Conservation (phyloP, 2,888 invertebrate genomes). For the Pantelozetes paolii region DNA sequence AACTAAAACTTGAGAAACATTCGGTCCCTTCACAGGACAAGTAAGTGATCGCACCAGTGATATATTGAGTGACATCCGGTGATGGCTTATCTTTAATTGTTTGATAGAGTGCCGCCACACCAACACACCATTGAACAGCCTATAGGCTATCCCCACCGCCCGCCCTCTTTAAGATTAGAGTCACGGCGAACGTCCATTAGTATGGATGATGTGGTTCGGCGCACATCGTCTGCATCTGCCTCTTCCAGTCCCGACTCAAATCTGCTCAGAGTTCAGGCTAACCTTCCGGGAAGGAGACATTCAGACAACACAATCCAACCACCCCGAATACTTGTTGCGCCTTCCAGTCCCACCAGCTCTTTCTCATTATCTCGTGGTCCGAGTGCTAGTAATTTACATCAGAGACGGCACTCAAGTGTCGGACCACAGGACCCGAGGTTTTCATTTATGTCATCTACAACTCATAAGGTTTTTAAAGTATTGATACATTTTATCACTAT, state of each 20-base stretch:
- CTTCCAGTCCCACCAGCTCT: slow-evolving; percentile 65
- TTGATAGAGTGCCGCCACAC: slow-evolving; percentile 13
- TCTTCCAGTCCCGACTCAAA: slow-evolving; percentile 64
- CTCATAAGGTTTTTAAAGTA: slow-evolving; percentile 6
- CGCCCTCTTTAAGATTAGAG: slow-evolving; percentile 48
- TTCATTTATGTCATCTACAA: slow-evolving; percentile 30
- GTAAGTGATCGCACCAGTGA: slow-evolving; percentile 45
- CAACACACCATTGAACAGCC: slow-evolving; percentile 45
- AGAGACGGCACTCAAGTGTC: slow-evolving; percentile 82
- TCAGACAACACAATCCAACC: slow-evolving; percentile 89
- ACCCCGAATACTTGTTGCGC: slow-evolving; percentile 74
- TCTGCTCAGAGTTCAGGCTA: slow-evolving; percentile 75
- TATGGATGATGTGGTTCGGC: slow-evolving; percentile 49
- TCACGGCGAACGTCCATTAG: slow-evolving; percentile 48
- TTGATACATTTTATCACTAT: not conserved
- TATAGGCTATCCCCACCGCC: slow-evolving; percentile 48
- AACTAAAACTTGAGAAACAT: slow-evolving; percentile 76
- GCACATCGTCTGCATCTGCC: slow-evolving; percentile 45
- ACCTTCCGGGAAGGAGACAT: slow-evolving; percentile 77
- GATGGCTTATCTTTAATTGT: not conserved
- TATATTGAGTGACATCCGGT: not conserved
- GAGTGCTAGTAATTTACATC: slow-evolving; percentile 67
- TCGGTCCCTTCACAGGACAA: slow-evolving; percentile 57
- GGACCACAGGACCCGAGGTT: slow-evolving; percentile 69
- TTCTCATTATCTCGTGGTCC: slow-evolving; percentile 50